Conservation (phyloP, 2,797 vertebrate species). For the Neopelma chrysocephalum region DNA sequence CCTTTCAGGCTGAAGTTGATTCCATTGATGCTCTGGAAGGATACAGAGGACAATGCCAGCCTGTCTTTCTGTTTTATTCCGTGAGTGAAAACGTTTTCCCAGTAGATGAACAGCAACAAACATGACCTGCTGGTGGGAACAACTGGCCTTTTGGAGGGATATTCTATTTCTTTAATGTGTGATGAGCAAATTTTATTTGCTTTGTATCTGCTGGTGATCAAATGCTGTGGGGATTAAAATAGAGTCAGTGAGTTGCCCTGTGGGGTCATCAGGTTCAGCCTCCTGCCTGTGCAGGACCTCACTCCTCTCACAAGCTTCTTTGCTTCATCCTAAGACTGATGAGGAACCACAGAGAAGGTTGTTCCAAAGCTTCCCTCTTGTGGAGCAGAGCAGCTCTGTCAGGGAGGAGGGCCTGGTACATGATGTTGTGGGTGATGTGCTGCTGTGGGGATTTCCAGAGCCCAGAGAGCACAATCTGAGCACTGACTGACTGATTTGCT, state of each 20-base stretch:
- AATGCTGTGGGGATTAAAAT: not conserved
- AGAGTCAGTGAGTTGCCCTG: not conserved
- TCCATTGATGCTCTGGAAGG: conserved; percentile 84
- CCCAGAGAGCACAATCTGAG: not conserved
- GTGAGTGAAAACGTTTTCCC: conserved; percentile 76
- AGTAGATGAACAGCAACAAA: not conserved
- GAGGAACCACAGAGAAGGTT: not conserved
- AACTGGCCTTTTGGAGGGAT: not conserved
- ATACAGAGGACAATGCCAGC: conserved; percentile 90
- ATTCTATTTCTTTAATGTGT: not conserved
- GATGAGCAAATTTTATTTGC: not conserved
- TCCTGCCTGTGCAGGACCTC: not conserved
- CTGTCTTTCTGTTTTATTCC: conserved; percentile 90
- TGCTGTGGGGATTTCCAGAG: not conserved
- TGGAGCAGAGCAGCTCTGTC: not conserved
- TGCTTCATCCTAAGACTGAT: not conserved
- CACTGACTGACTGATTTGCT: not conserved
- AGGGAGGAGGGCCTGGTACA: not conserved
- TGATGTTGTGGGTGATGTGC: rapidly evolving
- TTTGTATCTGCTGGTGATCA: not conserved
- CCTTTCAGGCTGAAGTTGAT: conserved; percentile 88
- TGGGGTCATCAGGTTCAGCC: not conserved
- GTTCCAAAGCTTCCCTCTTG: not conserved
- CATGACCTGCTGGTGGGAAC: not conserved
- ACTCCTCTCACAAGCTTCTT: not conserved